Evolutionary conservation across 2,888 invertebrate genomes (phyloP).

Genomic region (Thereva nobilitata): DNA sequence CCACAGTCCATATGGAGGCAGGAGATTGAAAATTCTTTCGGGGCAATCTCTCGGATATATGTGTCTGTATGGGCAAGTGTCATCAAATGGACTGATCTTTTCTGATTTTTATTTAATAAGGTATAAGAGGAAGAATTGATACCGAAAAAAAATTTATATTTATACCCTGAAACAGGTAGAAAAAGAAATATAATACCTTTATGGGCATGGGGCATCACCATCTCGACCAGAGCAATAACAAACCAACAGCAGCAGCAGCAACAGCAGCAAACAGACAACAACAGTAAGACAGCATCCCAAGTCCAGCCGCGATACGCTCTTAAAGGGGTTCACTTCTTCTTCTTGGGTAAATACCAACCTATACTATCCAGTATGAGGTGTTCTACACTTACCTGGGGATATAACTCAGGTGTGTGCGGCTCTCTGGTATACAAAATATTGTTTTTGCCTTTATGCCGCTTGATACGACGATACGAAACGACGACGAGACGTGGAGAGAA

Average conservation of each 20-base stretch:
- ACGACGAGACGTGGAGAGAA: slow-evolving; percentile 22
- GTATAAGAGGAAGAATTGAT: slow-evolving; percentile 35
- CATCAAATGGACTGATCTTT: slow-evolving; percentile 29
- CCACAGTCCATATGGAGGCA: background rate
- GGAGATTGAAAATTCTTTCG: slow-evolving; percentile 13
- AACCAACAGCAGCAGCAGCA: slow-evolving; percentile 23
- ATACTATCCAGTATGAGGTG: background rate
- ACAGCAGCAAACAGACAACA: slow-evolving; percentile 4
- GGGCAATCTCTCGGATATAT: background rate
- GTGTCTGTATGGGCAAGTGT: slow-evolving; percentile 5
- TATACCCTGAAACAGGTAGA: slow-evolving; percentile 22
- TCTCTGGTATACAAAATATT: slow-evolving; percentile 16
- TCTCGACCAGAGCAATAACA: background rate
- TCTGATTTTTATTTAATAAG: slow-evolving; percentile 32
- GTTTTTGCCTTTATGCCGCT: slow-evolving; percentile 14
- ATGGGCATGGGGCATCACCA: slow-evolving; percentile 6
- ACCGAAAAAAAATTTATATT: slow-evolving; percentile 21
- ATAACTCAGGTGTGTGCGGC: background rate
- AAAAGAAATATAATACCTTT: slow-evolving; percentile 34
- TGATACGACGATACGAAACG: background rate
- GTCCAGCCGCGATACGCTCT: slow-evolving; percentile 4
- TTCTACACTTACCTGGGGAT: slow-evolving; percentile 10
- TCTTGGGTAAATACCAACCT: slow-evolving; percentile 23
- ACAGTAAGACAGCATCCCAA: slow-evolving; percentile 24
- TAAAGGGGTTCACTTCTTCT: slow-evolving; percentile 31